Evolutionary conservation across 1,140 invertebrate genomes (phyloP).

Genomic region (Eupristina koningsbergeri): DNA sequence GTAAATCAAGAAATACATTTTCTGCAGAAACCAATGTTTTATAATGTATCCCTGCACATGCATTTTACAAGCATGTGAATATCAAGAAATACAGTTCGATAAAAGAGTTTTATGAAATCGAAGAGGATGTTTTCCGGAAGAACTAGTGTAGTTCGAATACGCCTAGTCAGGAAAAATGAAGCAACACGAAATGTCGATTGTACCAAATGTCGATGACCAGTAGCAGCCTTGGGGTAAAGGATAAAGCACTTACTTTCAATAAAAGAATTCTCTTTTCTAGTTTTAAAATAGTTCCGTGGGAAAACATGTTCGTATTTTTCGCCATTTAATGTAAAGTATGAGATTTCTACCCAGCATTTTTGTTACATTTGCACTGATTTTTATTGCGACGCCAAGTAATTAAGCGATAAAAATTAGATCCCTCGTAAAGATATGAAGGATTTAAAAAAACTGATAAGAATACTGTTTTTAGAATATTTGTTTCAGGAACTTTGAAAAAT

Average conservation of each 20-base stretch:
- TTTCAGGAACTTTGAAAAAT: too few species aligned
- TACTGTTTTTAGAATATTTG: too few species aligned
- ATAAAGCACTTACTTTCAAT: conserved; percentile 2
- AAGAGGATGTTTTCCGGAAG: not conserved
- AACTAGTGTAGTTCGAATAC: not conserved
- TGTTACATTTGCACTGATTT: not conserved
- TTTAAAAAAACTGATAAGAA: too few species aligned
- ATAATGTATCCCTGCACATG: not conserved
- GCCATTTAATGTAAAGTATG: not conserved
- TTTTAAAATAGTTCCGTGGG: not conserved
- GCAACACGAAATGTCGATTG: not conserved
- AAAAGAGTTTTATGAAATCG: not conserved
- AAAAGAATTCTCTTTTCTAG: not conserved
- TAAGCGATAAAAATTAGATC: not conserved
- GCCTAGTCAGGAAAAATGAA: not conserved
- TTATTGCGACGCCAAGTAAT: not conserved
- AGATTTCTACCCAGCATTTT: not conserved
- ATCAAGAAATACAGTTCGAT: not conserved
- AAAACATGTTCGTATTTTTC: not conserved
- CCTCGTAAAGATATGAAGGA: too few species aligned
- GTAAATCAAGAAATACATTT: not conserved
- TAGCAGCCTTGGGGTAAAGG: not conserved
- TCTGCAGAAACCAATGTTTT: not conserved
- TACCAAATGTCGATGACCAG: not conserved
- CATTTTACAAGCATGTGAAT: not conserved